phyloP scores from a whole-genome alignment of 2,113 vertebrate genomes.

The Danio rerio region GRCz12tu NC_133181.1:50938001-50938500 shows the following conservation, averaged over 20 bases:
- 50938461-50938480: not conserved
- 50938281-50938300: not conserved
- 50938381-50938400: not conserved
- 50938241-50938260: not conserved
- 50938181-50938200: too few relatives aligned
- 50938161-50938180: too few relatives aligned
- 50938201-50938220: not conserved
- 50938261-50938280: not conserved
- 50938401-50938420: not conserved
- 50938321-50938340: not conserved
- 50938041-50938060: too few relatives aligned
- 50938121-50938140: too few relatives aligned
- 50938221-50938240: not conserved
- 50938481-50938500: not conserved
- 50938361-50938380: not conserved
- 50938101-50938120: too few relatives aligned
- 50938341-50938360: not conserved
- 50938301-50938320: too few relatives aligned
- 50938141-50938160: too few relatives aligned
- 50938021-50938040: too few relatives aligned
- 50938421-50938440: not conserved
- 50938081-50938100: too few relatives aligned
- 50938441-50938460: constrained; percentile 14
- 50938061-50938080: too few relatives aligned
- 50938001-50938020: too few relatives aligned